Conservation (phyloP, 2,797 vertebrate species). For the Sebastes miniatus region DNA sequence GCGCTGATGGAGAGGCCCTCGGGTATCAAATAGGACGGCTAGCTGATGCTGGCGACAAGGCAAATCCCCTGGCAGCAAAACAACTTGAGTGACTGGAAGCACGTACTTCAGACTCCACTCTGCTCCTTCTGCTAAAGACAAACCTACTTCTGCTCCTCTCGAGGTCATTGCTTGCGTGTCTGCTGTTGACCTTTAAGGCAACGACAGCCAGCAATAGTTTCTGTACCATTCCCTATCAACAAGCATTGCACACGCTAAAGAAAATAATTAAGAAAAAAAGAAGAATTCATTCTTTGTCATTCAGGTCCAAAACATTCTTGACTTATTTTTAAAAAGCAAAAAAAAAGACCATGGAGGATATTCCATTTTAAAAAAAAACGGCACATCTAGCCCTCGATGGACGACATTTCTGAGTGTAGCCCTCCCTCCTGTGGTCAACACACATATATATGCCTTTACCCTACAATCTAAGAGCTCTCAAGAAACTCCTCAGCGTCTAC, state of each 20-base stretch:
- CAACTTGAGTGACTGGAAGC: background rate
- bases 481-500: background rate
- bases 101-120: background rate
- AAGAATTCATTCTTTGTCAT: slow-evolving; percentile 7
- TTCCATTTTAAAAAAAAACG: background rate
- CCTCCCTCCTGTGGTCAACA: slow-evolving; percentile 32
- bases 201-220: background rate
- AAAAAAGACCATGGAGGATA: background rate
- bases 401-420: background rate
- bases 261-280: background rate
- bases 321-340: slow-evolving; percentile 7
- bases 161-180: background rate
- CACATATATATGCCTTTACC: slow-evolving; percentile 5
- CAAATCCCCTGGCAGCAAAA: background rate
- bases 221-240: background rate
- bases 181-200: slow-evolving; percentile 32
- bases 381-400: slow-evolving; percentile 3
- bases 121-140: background rate
- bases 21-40: background rate
- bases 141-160: background rate
- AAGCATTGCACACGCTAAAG: background rate
- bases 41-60: background rate
- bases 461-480: background rate
- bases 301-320: slow-evolving; percentile 53
- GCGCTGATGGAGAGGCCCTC: slow-evolving; percentile 21